Base-by-base conservation (phyloP, 2,797 vertebrate genomes). In the Sebastiscus tertius region DNA sequence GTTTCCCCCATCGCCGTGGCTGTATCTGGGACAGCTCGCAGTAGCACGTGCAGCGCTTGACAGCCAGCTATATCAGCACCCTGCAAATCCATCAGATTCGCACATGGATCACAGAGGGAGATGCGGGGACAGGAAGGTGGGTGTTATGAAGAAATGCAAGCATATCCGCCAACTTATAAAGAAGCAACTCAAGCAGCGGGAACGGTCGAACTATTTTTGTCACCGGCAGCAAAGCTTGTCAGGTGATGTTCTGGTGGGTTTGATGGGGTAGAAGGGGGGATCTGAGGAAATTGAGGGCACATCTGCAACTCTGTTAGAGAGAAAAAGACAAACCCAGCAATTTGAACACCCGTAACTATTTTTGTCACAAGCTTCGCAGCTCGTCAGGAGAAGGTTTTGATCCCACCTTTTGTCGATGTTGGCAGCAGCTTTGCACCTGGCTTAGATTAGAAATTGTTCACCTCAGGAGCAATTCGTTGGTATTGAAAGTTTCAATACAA, bases 31-130 rank as follows among this genome's bases (percentile, higher is more conserved):
- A 69, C 81, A 83, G 68, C 86, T 78, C 39, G 26, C 73, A n/a
- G 71, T 2, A 18, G 79, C 83, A 86, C 61, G 77, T 87, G 88
- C 52, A 27, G 56, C 24, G 2, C 55, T 73, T 16, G 56, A 79
- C 75, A 80, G 63, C 20, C 77, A 72, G 77, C 77, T 76, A 64
- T 14, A 79, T 73, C 78, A 79, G 75, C 79, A 81, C 52, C 70
- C 55, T 75, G 66, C 55, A 89, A 85, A 87, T 84, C 85, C 84
- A 79, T 87, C 80, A 72, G 68, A 82, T 86, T 77, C 52, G 3
- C 75, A 81, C 67, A 72, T 77, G 88, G 62, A 69, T 77, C 76
- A 12, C 75, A 42, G 81, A 29, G 61, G 70, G 72, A 80, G 82
- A 60, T 55, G 59, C n/a, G 1, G 55, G 39, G 31, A 61, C 5